Percentiles rank a stretch among this genome's conserved stretches.
Evolutionary conservation across 2,888 invertebrate genomes (phyloP).

Genomic region (Volucella zonaria): DNA sequence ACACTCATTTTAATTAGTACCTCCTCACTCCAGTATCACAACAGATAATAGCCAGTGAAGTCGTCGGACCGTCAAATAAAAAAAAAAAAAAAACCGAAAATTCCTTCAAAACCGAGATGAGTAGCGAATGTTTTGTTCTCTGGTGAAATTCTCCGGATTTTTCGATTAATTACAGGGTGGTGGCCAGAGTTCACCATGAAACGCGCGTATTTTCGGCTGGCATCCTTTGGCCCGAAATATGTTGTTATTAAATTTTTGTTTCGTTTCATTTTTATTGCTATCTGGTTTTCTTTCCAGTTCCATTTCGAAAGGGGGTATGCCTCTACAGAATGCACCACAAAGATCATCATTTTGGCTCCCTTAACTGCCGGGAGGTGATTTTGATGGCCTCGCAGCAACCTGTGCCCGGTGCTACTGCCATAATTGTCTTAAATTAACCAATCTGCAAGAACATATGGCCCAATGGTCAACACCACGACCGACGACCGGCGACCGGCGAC

Average conservation of each 20-base stretch:
- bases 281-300: conserved; percentile 63
- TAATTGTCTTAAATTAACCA: conserved; percentile 75
- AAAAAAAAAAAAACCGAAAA: background rate
- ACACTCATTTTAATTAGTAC: conserved; percentile 73
- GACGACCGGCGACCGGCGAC: background rate
- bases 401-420: conserved; percentile 72
- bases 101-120: conserved; percentile 5
- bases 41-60: conserved; percentile 55
- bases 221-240: conserved; percentile 50
- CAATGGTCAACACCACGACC: conserved; percentile 30
- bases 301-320: background rate
- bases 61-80: conserved; percentile 2
- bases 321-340: conserved; percentile 7
- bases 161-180: conserved; percentile 71
- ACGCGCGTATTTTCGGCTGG: conserved; percentile 32
- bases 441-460: conserved; percentile 71
- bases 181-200: conserved; percentile 30
- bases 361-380: conserved; percentile 71
- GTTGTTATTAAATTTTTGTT: conserved; percentile 72
- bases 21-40: conserved; percentile 53
- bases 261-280: conserved; percentile 75
- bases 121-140: conserved; percentile 35
- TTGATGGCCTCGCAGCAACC: conserved; percentile 71
- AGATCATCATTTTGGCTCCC: conserved; percentile 41
- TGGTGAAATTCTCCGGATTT: conserved; percentile 49